phyloP scores from a whole-genome alignment of 2,797 vertebrate genomes.

The Chaetodon trifasciatus region DNA sequence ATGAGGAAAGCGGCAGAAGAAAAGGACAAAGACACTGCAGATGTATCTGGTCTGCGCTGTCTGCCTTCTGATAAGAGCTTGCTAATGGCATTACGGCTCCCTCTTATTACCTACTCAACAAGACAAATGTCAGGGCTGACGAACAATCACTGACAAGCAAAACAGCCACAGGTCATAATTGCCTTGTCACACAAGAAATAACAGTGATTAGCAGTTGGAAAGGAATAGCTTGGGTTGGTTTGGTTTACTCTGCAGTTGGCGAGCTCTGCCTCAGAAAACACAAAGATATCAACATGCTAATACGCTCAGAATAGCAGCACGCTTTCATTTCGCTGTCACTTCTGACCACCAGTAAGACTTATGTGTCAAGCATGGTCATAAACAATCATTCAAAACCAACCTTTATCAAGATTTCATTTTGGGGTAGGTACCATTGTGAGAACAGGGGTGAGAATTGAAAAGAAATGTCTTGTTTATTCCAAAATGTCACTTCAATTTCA shows the following conservation, averaged over 20 bases:
- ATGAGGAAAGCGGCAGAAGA: not conserved
- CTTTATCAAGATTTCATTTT: not conserved
- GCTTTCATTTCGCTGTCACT: not conserved
- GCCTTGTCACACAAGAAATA: conserved; percentile 61
- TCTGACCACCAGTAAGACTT: not conserved
- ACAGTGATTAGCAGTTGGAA: conserved; percentile 43
- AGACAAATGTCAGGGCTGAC: conserved; percentile 51
- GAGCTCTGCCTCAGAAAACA: conserved; percentile 26
- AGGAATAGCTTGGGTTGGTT: conserved; percentile 10
- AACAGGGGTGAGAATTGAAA: not conserved
- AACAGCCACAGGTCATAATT: conserved; percentile 40
- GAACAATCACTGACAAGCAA: conserved; percentile 43
- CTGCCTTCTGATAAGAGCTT: conserved; percentile 41
- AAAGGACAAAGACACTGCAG: conserved; percentile 16
- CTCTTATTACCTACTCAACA: conserved; percentile 33
- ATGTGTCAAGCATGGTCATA: not conserved
- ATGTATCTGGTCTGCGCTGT: conserved; percentile 32
- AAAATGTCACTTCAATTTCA: not conserved
- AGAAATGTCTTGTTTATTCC: not conserved
- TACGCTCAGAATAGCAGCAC: conserved; percentile 13
- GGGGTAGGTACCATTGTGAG: not conserved
- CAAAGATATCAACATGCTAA: conserved; percentile 15
- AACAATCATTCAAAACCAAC: not conserved
- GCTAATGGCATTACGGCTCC: conserved; percentile 36
- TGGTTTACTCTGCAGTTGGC: not conserved